Percentiles rank a stretch among this genome's conserved stretches.
phyloP scores from a whole-genome alignment of 1,140 invertebrate genomes.

The Formica exsecta region DNA sequence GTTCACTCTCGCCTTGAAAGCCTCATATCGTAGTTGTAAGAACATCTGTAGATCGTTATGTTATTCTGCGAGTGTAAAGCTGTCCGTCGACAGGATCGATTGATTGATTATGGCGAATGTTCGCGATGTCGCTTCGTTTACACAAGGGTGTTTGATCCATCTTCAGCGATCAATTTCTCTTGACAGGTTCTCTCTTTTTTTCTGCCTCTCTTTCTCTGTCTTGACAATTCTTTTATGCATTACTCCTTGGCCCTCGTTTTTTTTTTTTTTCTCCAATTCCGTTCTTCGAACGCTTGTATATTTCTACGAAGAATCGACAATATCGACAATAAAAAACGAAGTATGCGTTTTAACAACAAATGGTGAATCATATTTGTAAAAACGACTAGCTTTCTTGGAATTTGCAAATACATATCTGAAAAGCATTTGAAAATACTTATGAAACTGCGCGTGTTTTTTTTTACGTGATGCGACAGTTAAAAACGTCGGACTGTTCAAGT shows the following conservation, averaged over 20 bases:
- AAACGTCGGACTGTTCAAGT: not conserved
- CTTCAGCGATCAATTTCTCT: constrained; percentile 40
- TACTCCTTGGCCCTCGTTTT: constrained; percentile 30
- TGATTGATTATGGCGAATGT: constrained; percentile 52
- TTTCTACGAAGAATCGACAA: constrained; percentile 5
- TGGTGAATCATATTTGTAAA: constrained; percentile 4
- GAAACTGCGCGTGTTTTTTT: not conserved
- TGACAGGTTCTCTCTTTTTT: constrained; percentile 4
- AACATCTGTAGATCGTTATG: constrained; percentile 28
- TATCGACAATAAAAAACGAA: constrained; percentile 1
- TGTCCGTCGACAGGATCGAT: constrained; percentile 39
- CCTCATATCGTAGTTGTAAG: not conserved
- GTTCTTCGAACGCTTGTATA: not conserved
- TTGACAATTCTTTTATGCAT: constrained; percentile 37
- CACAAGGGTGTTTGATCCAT: constrained; percentile 46
- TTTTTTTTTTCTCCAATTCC: not conserved
- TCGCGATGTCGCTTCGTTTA: constrained; percentile 27
- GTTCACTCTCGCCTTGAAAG: not conserved
- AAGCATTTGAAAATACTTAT: not conserved
- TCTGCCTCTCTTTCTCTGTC: not conserved
- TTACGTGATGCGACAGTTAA: not conserved
- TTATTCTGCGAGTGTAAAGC: constrained; percentile 26
- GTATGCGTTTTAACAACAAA: not conserved
- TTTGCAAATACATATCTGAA: not conserved
- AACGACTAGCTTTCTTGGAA: not conserved